These are phyloP conservation scores for Microplitis deprimator DNA, from an alignment of 2,888 invertebrate genomes.

Conservation along the genomic window DNA sequence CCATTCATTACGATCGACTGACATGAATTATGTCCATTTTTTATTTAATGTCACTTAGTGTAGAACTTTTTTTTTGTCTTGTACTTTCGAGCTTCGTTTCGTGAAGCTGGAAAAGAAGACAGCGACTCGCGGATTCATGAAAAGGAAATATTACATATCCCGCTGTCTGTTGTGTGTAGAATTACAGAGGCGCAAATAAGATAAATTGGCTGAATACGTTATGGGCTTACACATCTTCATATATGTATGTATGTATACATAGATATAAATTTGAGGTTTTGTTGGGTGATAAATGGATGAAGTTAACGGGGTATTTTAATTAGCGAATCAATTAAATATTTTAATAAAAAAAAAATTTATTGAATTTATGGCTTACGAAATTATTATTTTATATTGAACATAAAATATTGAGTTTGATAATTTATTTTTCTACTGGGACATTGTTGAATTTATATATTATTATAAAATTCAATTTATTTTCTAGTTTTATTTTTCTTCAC, in stretches of 20 bases:
- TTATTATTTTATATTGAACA: not conserved
- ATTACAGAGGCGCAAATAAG: slow-evolving; percentile 28
- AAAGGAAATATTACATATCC: slow-evolving; percentile 30
- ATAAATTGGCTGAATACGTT: slow-evolving; percentile 36
- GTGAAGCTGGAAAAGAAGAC: slow-evolving; percentile 18
- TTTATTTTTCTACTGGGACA: not conserved
- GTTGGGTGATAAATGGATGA: not conserved
- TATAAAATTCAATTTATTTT: not conserved
- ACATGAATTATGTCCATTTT: slow-evolving; percentile 20
- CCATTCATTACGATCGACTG: slow-evolving; percentile 31
- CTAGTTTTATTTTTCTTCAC: not conserved
- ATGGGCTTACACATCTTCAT: not conserved
- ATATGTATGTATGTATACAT: not conserved
- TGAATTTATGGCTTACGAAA: not conserved
- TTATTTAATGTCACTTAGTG: not conserved
- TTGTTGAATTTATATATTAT: not conserved
- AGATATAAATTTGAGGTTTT: not conserved
- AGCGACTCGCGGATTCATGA: slow-evolving; percentile 23
- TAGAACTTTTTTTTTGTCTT: not conserved
- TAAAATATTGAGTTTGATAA: not conserved
- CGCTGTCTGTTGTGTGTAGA: slow-evolving; percentile 24
- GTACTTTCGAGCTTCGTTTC: not conserved
- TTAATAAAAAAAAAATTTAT: not conserved
- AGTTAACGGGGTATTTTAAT: not conserved
- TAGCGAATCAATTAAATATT: not conserved